Evolutionary conservation across 2,113 vertebrate genomes (phyloP), one percentile per base, ranked within the genome.

Genomic region (Esox niger): DNA sequence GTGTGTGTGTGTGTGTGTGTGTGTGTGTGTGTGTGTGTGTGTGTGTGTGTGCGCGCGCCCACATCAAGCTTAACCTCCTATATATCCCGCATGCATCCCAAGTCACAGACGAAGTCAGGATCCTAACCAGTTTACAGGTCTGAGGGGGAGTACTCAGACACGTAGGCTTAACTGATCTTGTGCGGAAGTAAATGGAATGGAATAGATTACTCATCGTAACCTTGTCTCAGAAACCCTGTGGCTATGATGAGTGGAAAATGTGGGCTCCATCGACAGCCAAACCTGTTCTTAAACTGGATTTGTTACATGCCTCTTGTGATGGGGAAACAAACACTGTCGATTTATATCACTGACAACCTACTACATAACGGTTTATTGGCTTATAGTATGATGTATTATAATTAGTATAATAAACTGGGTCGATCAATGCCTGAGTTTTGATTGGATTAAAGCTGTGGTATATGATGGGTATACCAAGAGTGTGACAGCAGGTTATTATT

Each of bases 21-120:
- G n/a, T n/a, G n/a, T n/a, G n/a, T 29, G 61, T 43, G 62, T 47
- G 62, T 43, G 62, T 63, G 23, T 1, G 54, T 3, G 52, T 55
- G 52, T 3, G n/a, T 56, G 17, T 56, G 38, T 64, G 62, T n/a
- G 17, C 52, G 77, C 86, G 79, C 66, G 82, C 84, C 69, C 82
- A 78, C 5, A 10, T 43, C 38, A 4, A 17, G 11, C 38, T 15
- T 43, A 15, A 43, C 11, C 13, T 43, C 38, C 13, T 15, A 43
- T 43, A 43, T 10, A 43, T 15, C 13, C 5, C 13, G 15, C 38
- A 17, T 43, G 15, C 38, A 43, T 43, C 13, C 15, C 6, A 27
- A 59, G 8, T 59, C 29, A 27, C 57, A 59, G 15, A 32, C 17
- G 27, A 59, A 26, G 29, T 17, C 56, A 59, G 26, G 31, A 17